These are phyloP conservation scores for Rhimphoctona megacephalus DNA, from an alignment of 2,888 invertebrate species.

Conservation along the genomic window DNA sequence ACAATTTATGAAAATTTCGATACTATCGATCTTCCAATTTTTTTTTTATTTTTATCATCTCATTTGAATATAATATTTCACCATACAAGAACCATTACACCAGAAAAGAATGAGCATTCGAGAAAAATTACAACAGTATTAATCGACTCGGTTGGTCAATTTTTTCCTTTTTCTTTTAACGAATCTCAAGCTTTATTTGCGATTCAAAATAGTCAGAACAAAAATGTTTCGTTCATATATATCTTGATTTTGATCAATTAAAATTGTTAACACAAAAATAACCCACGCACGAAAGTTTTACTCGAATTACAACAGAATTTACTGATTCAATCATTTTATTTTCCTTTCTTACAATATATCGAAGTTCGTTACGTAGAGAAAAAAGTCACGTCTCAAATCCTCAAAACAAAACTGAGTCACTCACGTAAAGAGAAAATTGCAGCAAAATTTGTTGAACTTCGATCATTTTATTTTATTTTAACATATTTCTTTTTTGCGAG, in stretches of 20 bases:
- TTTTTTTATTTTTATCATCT: not conserved
- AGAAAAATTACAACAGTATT: not conserved
- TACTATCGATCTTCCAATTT: not conserved
- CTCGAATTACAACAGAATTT: not conserved
- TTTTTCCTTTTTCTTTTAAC: not conserved
- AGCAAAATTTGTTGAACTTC: not conserved
- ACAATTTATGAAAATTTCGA: not conserved
- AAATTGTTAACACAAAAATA: not conserved
- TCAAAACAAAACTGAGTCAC: not conserved
- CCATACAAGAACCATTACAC: not conserved
- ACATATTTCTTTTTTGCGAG: not conserved
- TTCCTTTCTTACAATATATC: not conserved
- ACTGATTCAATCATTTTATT: not conserved
- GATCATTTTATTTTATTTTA: not conserved
- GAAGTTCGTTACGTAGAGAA: too few relatives aligned
- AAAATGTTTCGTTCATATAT: not conserved
- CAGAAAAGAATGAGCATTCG: not conserved
- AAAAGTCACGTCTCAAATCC: not conserved
- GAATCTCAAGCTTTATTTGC: not conserved
- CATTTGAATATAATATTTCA: not conserved
- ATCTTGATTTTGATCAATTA: not conserved
- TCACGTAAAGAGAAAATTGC: not conserved
- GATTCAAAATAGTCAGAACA: not conserved
- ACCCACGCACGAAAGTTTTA: not conserved
- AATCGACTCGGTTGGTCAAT: not conserved